phyloP scores from a whole-genome alignment of 2,113 vertebrate species.

The Vulpes vulpes region DNA sequence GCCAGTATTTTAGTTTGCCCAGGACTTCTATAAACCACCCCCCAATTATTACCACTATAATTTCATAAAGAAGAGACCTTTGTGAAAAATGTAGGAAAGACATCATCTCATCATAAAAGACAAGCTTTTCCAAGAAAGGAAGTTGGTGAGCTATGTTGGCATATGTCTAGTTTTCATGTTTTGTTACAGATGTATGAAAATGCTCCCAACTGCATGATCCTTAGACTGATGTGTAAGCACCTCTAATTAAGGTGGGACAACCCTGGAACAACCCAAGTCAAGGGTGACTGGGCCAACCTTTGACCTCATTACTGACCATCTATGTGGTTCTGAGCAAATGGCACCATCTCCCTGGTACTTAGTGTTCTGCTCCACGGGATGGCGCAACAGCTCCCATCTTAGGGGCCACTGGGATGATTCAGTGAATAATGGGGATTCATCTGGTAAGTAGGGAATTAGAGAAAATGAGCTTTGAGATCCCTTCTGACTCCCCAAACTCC shows the following conservation, averaged over 20 bases:
- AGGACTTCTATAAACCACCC: not conserved
- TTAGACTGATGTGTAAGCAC: not conserved
- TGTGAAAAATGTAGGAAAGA: not conserved
- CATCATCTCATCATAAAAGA: not conserved
- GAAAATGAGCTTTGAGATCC: not conserved
- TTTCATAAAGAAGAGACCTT: not conserved
- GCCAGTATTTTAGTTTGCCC: not conserved
- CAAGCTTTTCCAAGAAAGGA: not conserved
- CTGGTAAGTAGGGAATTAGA: not conserved
- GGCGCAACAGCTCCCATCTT: not conserved
- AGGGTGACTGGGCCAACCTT: too few species aligned
- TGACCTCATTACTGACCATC: not conserved
- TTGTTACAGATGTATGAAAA: not conserved
- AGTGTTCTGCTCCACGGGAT: not conserved
- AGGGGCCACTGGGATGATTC: not conserved
- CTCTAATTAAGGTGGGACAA: not conserved
- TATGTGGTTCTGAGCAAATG: not conserved
- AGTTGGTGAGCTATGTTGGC: not conserved
- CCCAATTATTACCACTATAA: not conserved
- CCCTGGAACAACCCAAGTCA: not conserved
- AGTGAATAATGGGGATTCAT: not conserved
- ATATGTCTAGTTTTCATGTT: not conserved
- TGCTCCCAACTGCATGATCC: not conserved
- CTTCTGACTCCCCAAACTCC: accelerated
- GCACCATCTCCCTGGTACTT: not conserved